These are phyloP conservation scores for Coptodon bakossiorum DNA, from an alignment of 2,113 vertebrate genomes.

Conservation along the genomic window DNA sequence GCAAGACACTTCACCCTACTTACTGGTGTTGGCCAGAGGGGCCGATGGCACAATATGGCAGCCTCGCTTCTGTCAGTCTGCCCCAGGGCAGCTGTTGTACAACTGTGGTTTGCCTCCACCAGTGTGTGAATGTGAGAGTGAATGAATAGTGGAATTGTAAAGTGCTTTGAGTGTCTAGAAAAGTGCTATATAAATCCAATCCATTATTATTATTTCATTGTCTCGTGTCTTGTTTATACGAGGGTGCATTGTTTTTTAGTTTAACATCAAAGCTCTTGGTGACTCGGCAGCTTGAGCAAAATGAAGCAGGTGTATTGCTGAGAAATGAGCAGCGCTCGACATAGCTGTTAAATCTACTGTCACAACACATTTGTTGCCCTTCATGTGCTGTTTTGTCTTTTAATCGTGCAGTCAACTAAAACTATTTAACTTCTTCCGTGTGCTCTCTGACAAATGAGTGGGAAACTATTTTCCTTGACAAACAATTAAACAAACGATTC, in stretches of 20 bases:
- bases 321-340: neutral
- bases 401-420: constrained; percentile 13
- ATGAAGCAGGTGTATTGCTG: neutral
- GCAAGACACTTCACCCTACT: neutral
- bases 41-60: neutral
- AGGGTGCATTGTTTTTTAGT: neutral
- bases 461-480: constrained; percentile 33
- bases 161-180: neutral
- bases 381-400: neutral
- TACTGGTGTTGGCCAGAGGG: neutral
- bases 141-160: neutral
- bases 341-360: neutral
- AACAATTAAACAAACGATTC: constrained; percentile 29
- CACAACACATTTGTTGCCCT: neutral
- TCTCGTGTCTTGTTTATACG: neutral
- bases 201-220: neutral
- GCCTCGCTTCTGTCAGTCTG: neutral
- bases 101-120: neutral
- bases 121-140: neutral
- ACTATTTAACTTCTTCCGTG: constrained; percentile 25
- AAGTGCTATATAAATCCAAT: neutral
- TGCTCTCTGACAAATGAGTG: constrained; percentile 23
- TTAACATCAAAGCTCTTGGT: neutral
- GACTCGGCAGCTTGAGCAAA: neutral
- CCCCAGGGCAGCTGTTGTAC: neutral